Percentiles rank a stretch among this genome's conserved stretches.
These are phyloP conservation scores for Drosophila neonasuta DNA, from an alignment of 2,888 invertebrate species.

Conservation along the genomic window DNA sequence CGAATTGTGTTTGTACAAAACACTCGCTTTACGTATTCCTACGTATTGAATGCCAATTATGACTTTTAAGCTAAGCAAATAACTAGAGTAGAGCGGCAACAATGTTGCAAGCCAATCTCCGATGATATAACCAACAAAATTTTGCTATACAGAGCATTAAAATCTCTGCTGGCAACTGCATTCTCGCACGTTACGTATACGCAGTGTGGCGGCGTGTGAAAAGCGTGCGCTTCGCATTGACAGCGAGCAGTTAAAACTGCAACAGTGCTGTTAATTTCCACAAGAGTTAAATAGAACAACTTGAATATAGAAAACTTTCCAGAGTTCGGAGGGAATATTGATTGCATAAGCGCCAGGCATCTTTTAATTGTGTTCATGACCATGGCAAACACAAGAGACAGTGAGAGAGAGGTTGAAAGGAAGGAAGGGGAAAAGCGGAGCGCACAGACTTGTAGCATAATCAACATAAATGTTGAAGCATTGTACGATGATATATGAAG, in stretches of 20 bases:
- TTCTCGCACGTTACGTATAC: slow-evolving; percentile 52
- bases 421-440: background rate
- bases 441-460: slow-evolving; percentile 55
- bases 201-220: slow-evolving; percentile 40
- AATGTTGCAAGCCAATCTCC: slow-evolving; percentile 25
- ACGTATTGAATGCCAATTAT: slow-evolving; percentile 46
- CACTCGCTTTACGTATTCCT: background rate
- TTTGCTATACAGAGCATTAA: slow-evolving; percentile 7
- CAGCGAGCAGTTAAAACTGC: slow-evolving; percentile 56
- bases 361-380: slow-evolving; percentile 74
- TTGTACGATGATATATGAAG: slow-evolving; percentile 9
- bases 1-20: background rate
- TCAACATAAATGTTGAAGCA: slow-evolving; percentile 60
- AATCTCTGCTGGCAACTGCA: slow-evolving; percentile 3
- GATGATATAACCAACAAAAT: slow-evolving; percentile 37
- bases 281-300: background rate
- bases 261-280: slow-evolving; percentile 53
- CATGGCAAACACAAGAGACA: slow-evolving; percentile 51
- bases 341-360: slow-evolving; percentile 38
- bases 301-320: slow-evolving; percentile 5
- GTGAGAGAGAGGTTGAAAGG: background rate
- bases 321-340: slow-evolving; percentile 3
- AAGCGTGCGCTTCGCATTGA: slow-evolving; percentile 62
- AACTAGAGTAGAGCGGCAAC: slow-evolving; percentile 10
- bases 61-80: slow-evolving; percentile 59